These are phyloP conservation scores for Drosophila seguyi DNA, from an alignment of 1,140 invertebrate species.

Conservation along the genomic window DNA sequence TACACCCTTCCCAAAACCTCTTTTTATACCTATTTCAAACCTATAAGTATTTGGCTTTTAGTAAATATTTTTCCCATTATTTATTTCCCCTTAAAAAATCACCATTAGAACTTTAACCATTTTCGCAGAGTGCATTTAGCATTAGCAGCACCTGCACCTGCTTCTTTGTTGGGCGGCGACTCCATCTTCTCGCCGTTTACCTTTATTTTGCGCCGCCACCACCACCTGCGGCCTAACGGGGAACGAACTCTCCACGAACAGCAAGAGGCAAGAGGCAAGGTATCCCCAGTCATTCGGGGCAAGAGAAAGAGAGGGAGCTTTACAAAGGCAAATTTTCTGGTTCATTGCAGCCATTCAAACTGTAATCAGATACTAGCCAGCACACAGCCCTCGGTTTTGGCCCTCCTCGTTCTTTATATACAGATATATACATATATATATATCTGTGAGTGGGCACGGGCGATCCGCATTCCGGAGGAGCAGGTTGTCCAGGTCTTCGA, in stretches of 20 bases:
- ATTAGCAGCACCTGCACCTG: conserved; percentile 18
- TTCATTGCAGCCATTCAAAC: conserved; percentile 79
- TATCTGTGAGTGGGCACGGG: conserved; percentile 32
- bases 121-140: conserved; percentile 7
- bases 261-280: conserved; percentile 24
- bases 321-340: conserved; percentile 75
- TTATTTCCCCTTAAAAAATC: background rate
- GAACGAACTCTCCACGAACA: conserved; percentile 19
- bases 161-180: conserved; percentile 16
- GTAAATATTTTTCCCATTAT: no score
- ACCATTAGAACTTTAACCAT: background rate
- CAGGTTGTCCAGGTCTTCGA: conserved; percentile 36
- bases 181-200: conserved; percentile 13
- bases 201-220: conserved; percentile 17
- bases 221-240: conserved; percentile 32
- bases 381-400: background rate
- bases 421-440: background rate
- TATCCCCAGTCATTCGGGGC: conserved; percentile 14
- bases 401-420: conserved; percentile 9
- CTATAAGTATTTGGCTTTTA: background rate
- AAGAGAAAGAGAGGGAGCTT: conserved; percentile 24
- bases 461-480: conserved; percentile 30
- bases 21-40: background rate
- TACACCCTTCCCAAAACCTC: no score
- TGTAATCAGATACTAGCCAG: conserved; percentile 72